Evolutionary conservation across 2,888 invertebrate genomes (phyloP).

Genomic region (Catocala sponsa): DNA sequence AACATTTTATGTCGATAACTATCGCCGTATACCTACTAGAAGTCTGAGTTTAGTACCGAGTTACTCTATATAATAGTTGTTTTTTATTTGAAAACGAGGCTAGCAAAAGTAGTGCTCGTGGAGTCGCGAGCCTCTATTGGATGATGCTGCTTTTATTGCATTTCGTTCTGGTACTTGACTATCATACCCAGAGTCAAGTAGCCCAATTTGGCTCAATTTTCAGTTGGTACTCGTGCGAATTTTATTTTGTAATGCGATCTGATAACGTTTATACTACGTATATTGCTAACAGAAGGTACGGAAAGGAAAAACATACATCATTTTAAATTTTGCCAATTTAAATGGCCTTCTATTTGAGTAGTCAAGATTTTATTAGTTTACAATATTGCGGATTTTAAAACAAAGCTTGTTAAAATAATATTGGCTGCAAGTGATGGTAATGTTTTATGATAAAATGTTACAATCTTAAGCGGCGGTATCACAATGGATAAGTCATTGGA

Average conservation of each 20-base stretch:
- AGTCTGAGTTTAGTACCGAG: neutral
- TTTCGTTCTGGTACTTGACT: slow-evolving; percentile 42
- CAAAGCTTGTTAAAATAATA: no score
- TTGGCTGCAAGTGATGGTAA: no score
- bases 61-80: slow-evolving; percentile 8
- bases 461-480: no score
- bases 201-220: slow-evolving; percentile 46
- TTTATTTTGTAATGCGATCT: slow-evolving; percentile 16
- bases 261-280: neutral
- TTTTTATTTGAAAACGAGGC: slow-evolving; percentile 16
- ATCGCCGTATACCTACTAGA: neutral
- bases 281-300: no score
- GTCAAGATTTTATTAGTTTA: no score
- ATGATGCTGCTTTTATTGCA: slow-evolving; percentile 42
- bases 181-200: slow-evolving; percentile 38
- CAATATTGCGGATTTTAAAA: no score
- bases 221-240: slow-evolving; percentile 13
- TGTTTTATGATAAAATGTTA: no score
- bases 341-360: no score
- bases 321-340: no score
- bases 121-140: slow-evolving; percentile 24
- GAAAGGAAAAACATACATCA: no score
- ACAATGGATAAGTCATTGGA: no score
- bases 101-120: slow-evolving; percentile 16
- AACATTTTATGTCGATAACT: slow-evolving; percentile 15